These are phyloP conservation scores for Thalpophila matura DNA, from an alignment of 2,888 invertebrate genomes.

Conservation along the genomic window DNA sequence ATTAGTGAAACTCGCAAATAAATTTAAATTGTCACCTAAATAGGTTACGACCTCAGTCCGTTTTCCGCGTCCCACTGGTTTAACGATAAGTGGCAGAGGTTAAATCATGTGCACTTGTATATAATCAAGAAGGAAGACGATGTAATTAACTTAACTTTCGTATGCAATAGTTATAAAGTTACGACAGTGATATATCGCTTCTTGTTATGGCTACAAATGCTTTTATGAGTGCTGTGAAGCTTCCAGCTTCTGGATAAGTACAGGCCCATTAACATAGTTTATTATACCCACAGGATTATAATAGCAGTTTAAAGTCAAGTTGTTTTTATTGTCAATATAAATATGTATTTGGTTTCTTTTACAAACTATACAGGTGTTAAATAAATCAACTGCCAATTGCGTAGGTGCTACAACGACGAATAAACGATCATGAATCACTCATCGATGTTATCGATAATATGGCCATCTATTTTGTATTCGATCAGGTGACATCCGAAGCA, in stretches of 20 bases:
- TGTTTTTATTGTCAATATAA: neutral
- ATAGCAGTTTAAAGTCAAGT: neutral
- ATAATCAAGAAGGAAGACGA: constrained; percentile 49
- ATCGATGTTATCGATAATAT: constrained; percentile 51
- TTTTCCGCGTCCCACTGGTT: constrained; percentile 49
- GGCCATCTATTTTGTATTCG: constrained; percentile 61
- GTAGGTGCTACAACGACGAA: constrained; percentile 28
- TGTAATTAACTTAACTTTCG: constrained; percentile 51
- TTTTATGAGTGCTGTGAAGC: constrained; percentile 15
- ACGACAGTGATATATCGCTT: constrained; percentile 38
- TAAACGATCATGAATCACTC: constrained; percentile 48
- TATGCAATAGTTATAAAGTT: constrained; percentile 43
- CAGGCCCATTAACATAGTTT: neutral
- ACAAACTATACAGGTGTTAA: constrained; percentile 19
- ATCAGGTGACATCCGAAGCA: constrained; percentile 95
- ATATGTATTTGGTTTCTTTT: constrained; percentile 2
- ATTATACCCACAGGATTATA: constrained; percentile 1
- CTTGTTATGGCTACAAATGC: constrained; percentile 23
- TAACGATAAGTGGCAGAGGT: constrained; percentile 60
- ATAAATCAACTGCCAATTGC: constrained; percentile 35
- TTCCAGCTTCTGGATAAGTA: constrained; percentile 7
- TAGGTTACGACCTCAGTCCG: constrained; percentile 40
- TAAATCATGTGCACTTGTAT: constrained; percentile 59
- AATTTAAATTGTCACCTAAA: constrained; percentile 50
- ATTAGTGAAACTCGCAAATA: constrained; percentile 34